These are phyloP conservation scores for Pachymerium ferrugineum DNA, from an alignment of 2,888 invertebrate species.

Conservation along the genomic window DNA sequence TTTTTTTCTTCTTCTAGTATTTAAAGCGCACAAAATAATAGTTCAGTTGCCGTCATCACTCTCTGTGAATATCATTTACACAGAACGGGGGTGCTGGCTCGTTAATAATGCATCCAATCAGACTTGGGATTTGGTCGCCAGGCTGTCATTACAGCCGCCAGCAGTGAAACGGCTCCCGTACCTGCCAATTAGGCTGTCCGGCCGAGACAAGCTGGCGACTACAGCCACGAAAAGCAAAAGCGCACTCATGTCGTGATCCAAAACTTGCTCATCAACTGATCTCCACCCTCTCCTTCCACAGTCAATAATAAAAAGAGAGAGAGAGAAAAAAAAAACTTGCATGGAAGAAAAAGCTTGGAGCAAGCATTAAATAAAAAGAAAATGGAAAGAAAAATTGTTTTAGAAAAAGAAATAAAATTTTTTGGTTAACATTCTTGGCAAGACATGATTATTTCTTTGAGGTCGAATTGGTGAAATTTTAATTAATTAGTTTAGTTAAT, in stretches of 20 bases:
- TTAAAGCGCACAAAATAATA: neutral
- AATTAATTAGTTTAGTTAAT: too few relatives aligned
- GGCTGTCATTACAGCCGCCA: constrained; percentile 1
- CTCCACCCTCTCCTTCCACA: too few relatives aligned
- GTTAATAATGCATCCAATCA: constrained; percentile 15
- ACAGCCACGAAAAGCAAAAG: neutral
- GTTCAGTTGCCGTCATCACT: neutral
- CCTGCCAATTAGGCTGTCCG: constrained; percentile 21
- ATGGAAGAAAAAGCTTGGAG: too few relatives aligned
- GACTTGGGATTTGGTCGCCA: constrained; percentile 21
- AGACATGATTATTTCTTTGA: too few relatives aligned
- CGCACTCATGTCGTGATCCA: constrained; percentile 14
- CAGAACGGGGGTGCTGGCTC: constrained; percentile 1
- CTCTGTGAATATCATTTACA: constrained; percentile 7
- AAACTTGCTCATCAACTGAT: constrained; percentile 12
- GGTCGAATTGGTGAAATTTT: too few relatives aligned
- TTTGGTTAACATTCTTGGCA: too few relatives aligned
- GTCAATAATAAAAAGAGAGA: too few relatives aligned
- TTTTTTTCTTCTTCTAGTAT: too few relatives aligned
- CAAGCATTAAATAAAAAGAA: too few relatives aligned
- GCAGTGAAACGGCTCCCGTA: constrained; percentile 18
- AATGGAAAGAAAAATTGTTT: too few relatives aligned
- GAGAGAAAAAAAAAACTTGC: too few relatives aligned
- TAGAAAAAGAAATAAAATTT: too few relatives aligned
- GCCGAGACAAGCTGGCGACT: constrained; percentile 21